Percentiles rank a stretch among this genome's conserved stretches.
phyloP scores from a whole-genome alignment of 2,797 vertebrate genomes.

The Naso thynnoides region DNA sequence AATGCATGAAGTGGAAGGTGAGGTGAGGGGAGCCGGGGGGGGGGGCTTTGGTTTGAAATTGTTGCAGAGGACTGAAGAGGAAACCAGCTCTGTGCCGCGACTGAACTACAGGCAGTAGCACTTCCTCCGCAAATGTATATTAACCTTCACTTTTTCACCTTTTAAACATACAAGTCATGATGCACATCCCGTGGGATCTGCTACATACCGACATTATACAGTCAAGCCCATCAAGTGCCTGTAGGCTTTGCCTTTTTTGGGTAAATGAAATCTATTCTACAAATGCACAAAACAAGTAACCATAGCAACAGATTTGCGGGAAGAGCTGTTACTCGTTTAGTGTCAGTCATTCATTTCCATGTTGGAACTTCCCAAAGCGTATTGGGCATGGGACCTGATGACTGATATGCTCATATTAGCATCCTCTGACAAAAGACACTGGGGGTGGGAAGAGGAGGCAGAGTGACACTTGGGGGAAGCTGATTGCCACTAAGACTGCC shows the following conservation, averaged over 20 bases:
- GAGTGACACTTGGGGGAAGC: conserved; percentile 51
- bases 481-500: conserved; percentile 72
- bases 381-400: conserved; percentile 73
- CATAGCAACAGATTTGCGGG: conserved; percentile 85
- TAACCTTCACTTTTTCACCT: conserved; percentile 57
- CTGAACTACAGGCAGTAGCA: conserved; percentile 52
- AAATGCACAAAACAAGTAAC: conserved; percentile 85
- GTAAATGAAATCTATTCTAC: conserved; percentile 81
- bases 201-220: conserved; percentile 60
- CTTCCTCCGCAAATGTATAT: conserved; percentile 35
- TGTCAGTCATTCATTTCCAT: conserved; percentile 75
- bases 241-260: conserved; percentile 77
- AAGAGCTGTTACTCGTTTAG: conserved; percentile 74
- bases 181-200: conserved; percentile 52
- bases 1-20: conserved; percentile 51
- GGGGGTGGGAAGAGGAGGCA: conserved; percentile 63
- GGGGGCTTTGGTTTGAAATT: conserved; percentile 38
- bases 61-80: conserved; percentile 47
- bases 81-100: conserved; percentile 38
- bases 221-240: conserved; percentile 69
- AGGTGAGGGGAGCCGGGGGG: neutral
- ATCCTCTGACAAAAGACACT: conserved; percentile 69
- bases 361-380: conserved; percentile 74
- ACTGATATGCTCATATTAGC: conserved; percentile 74
- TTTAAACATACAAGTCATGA: conserved; percentile 56